Conservation (phyloP, 2,113 vertebrate species). For the Etheostoma cragini region DNA sequence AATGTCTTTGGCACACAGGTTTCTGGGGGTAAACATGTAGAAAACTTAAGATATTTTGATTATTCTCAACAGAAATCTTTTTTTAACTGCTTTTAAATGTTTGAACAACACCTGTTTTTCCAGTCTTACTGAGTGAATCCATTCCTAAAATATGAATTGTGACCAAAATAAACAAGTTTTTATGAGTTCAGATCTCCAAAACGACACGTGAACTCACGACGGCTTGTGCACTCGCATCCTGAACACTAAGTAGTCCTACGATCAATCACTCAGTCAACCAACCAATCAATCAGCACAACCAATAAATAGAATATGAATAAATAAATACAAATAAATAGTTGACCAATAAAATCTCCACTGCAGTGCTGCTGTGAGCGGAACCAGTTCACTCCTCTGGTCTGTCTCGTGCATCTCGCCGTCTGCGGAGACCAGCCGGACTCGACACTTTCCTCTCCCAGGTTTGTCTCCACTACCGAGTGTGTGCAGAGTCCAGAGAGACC, state of each 20-base stretch:
- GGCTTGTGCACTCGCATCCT: slow-evolving; percentile 67
- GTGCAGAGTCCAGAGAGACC: slow-evolving; percentile 37
- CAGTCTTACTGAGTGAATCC: neutral
- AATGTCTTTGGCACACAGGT: slow-evolving; percentile 79
- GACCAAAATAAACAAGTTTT: slow-evolving; percentile 14
- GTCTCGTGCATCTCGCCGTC: neutral
- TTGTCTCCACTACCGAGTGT: slow-evolving; percentile 6
- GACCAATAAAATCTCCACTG: slow-evolving; percentile 54
- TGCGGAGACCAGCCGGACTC: slow-evolving; percentile 19
- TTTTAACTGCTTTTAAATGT: neutral
- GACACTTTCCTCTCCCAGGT: slow-evolving; percentile 1
- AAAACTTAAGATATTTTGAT: slow-evolving; percentile 1
- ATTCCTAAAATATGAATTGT: slow-evolving; percentile 12
- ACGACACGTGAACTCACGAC: slow-evolving; percentile 19
- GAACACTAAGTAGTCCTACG: slow-evolving; percentile 49
- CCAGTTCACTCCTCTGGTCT: slow-evolving; percentile 24
- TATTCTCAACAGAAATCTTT: slow-evolving; percentile 5
- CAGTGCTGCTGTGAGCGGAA: slow-evolving; percentile 15
- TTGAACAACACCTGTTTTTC: neutral
- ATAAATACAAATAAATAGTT: slow-evolving; percentile 83
- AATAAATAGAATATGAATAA: slow-evolving; percentile 85
- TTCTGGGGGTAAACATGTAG: slow-evolving; percentile 32
- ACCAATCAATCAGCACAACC: slow-evolving; percentile 68
- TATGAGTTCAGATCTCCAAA: neutral
- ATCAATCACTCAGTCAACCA: slow-evolving; percentile 66